These are phyloP conservation scores for Ephestia elutella DNA, from an alignment of 1,140 invertebrate genomes.

Conservation along the genomic window DNA sequence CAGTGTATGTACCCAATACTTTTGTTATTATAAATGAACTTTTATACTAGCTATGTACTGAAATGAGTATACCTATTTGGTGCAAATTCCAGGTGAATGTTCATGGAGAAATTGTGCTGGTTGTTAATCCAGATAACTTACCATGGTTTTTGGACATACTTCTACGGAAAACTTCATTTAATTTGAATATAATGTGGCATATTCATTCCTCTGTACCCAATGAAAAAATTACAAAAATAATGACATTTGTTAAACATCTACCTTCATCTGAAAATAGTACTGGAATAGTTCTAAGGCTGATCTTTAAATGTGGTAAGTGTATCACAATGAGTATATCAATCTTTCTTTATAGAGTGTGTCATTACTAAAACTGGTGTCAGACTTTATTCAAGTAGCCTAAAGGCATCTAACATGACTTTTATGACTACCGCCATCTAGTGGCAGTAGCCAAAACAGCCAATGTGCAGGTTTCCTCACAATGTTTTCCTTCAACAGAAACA, in stretches of 20 bases:
- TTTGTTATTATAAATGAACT: too few relatives aligned
- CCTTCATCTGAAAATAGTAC: slow-evolving; percentile 13
- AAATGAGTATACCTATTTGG: neutral
- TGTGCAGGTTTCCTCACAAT: too few relatives aligned
- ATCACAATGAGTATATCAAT: neutral
- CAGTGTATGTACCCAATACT: neutral
- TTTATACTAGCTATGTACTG: neutral
- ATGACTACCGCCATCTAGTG: too few relatives aligned
- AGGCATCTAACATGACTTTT: too few relatives aligned
- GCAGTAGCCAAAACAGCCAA: too few relatives aligned
- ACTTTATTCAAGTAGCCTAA: too few relatives aligned
- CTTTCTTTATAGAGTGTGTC: neutral
- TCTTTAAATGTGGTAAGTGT: slow-evolving; percentile 85
- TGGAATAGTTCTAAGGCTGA: slow-evolving; percentile 78
- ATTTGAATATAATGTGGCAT: slow-evolving; percentile 71
- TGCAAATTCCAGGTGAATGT: neutral
- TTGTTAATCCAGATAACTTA: slow-evolving; percentile 77
- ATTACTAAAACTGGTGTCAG: too few relatives aligned
- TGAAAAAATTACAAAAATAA: slow-evolving; percentile 48
- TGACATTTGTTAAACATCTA: slow-evolving; percentile 44
- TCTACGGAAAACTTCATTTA: slow-evolving; percentile 73
- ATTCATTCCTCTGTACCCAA: slow-evolving; percentile 79
- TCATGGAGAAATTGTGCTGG: slow-evolving; percentile 79
- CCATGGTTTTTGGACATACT: slow-evolving; percentile 80
- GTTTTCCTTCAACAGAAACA: too few relatives aligned